Evolutionary conservation across 2,888 invertebrate species (phyloP), one percentile per base, ranked within the genome.

Genomic region (Dinocampus coccinellae): DNA sequence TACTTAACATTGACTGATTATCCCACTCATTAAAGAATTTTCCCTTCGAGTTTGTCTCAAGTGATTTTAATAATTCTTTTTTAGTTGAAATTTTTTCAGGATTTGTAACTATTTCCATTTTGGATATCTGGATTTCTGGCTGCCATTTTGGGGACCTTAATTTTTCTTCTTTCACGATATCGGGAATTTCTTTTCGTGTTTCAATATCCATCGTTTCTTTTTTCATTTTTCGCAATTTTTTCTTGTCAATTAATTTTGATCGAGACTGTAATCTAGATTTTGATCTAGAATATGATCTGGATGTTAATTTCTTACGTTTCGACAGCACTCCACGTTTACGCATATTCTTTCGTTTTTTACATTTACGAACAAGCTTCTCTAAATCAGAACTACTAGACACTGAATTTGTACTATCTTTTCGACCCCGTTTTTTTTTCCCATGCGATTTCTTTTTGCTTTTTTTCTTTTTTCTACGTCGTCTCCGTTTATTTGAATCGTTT

Each of bases 381-480:
- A 52, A 10, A 1, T 69, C 79, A 9, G 83, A 84, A 26, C 83
- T 84, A 24, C 82, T 84, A 2, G 84, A 75, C 0, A 74, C 69
- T 9, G 76, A 84, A 13, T 82, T 83, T 0, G 79, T 76, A 26
- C 81, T 82, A 0, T 73, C 73, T 60, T 78, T 81, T 70, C 78
- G 81, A 60, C 70, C 80, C 13, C 82, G 83, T 60, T 83, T 87
- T 24, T 80, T 84, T 26, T 80, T 80, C 34, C 76, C 78, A 10
- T 76, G 82, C 4, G 77, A 73, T 7, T 80, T 79, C 52, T 82
- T 85, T 0, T 79, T 77, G 68, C 82, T 85, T 70, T 80, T 85
- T 60, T 80, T 83, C 20, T 75, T 77, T 62, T 80, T 83, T 4
- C 79, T 80, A 26, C 76, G 82, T 63, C 79, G 81, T 61, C 80